Conservation (phyloP, 2,888 invertebrate genomes). For the Sturmia bella region DNA sequence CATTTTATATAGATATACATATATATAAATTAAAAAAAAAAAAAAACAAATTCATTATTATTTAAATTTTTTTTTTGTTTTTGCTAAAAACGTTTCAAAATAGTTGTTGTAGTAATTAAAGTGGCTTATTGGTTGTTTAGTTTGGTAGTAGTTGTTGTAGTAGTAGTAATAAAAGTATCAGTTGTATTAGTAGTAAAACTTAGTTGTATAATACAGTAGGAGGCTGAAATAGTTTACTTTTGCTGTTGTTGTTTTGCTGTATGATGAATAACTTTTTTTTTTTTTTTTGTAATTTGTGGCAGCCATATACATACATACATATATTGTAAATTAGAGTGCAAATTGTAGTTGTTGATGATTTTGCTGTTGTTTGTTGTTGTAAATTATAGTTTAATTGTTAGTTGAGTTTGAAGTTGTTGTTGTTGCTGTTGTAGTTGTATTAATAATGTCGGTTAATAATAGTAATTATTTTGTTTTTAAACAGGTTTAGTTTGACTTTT, state of each 20-base stretch:
- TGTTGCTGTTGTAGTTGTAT: constrained; percentile 4
- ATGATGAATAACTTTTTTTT: constrained; percentile 3
- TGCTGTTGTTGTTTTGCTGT: constrained; percentile 8
- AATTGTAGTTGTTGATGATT: constrained; percentile 11
- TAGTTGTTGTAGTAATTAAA: constrained; percentile 70
- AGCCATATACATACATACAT: too few relatives aligned
- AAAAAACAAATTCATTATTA: constrained; percentile 37
- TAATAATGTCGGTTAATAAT: constrained; percentile 37
- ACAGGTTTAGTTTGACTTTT: constrained; percentile 11
- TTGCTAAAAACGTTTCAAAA: constrained; percentile 70
- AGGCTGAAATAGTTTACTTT: constrained; percentile 9
- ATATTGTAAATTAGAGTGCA: constrained; percentile 6
- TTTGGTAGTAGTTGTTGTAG: constrained; percentile 67
- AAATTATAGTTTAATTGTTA: constrained; percentile 39
- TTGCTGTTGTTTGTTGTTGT: constrained; percentile 17
- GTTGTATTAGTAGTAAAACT: constrained; percentile 12
- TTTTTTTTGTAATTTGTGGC: background rate
- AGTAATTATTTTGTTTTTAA: constrained; percentile 17
- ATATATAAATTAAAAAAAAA: constrained; percentile 35
- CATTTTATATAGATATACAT: constrained; percentile 33
- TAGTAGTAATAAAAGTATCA: constrained; percentile 71
- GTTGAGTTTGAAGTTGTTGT: constrained; percentile 25
- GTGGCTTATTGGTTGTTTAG: constrained; percentile 24
- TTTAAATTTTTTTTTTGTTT: constrained; percentile 14
- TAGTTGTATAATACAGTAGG: constrained; percentile 32